Conservation (phyloP, 2,888 invertebrate genomes). For the Pelosia muscerda region DNA sequence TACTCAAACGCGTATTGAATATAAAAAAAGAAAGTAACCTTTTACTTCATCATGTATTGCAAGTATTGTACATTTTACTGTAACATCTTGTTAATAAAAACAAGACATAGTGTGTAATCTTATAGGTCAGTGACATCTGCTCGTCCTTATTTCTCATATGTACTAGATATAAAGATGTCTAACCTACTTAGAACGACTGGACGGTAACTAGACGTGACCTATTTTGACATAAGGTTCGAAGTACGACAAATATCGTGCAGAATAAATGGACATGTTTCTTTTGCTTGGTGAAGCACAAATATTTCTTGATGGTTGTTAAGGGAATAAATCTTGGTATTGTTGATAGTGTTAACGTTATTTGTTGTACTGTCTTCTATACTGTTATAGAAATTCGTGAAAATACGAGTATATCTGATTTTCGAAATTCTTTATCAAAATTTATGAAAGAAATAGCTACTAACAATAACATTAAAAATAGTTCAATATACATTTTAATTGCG, state of each 20-base stretch:
- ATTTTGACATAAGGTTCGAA: constrained; percentile 26
- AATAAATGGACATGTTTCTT: neutral
- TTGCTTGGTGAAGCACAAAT: neutral
- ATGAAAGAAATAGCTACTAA: too few relatives aligned
- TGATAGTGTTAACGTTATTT: neutral
- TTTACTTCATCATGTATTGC: neutral
- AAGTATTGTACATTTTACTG: neutral
- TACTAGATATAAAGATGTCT: constrained; percentile 34
- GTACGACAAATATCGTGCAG: constrained; percentile 13
- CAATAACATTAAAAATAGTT: neutral
- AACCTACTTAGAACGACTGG: constrained; percentile 43
- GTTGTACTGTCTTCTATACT: neutral
- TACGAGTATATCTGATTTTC: neutral
- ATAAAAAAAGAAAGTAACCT: too few relatives aligned
- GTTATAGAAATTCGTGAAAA: neutral
- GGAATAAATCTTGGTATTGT: neutral
- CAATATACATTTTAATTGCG: neutral
- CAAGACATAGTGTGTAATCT: constrained; percentile 24
- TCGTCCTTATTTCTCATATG: constrained; percentile 22
- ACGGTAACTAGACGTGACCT: constrained; percentile 41
- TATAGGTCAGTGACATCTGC: constrained; percentile 33
- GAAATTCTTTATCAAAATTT: neutral
- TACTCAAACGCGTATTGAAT: too few relatives aligned
- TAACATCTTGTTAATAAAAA: constrained; percentile 5
- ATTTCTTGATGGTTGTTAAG: neutral